Conservation (phyloP, 2,113 vertebrate genomes). For the Phocoena sinus region DNA sequence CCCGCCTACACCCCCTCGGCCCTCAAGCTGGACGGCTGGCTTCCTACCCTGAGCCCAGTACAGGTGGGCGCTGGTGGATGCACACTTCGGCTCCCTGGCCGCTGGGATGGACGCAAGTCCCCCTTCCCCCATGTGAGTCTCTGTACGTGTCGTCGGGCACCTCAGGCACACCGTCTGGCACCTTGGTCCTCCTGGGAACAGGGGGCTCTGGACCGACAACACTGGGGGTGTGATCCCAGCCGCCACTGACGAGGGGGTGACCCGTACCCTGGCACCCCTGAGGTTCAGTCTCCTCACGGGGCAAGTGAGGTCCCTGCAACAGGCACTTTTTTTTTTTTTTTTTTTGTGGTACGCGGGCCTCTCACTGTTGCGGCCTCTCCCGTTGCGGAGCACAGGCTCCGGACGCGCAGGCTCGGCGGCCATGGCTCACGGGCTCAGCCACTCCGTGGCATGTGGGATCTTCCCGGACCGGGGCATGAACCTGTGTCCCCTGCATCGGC, state of each 20-base stretch:
- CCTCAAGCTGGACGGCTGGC: background rate
- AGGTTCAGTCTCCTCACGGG: background rate
- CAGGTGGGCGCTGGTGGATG: background rate
- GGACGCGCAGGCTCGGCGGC: no score
- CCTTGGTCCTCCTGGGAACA: background rate
- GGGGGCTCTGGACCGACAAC: accelerated
- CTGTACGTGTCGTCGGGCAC: accelerated
- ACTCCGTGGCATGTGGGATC: no score
- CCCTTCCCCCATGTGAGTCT: background rate
- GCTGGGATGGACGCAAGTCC: background rate
- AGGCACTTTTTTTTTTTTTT: no score
- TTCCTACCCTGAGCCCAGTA: background rate
- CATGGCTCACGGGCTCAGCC: no score
- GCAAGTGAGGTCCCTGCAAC: no score
- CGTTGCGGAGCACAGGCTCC: no score
- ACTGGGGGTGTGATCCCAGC: accelerated
- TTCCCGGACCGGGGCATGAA: accelerated
- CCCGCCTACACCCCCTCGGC: accelerated
- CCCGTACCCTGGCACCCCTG: background rate
- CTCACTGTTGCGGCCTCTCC: no score
- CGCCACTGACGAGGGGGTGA: accelerated
- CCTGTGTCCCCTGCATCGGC: no score
- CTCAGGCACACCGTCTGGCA: accelerated
- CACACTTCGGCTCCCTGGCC: background rate
- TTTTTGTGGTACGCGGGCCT: no score